Evolutionary conservation across 2,888 invertebrate species (phyloP).

Genomic region (Thereva unica): DNA sequence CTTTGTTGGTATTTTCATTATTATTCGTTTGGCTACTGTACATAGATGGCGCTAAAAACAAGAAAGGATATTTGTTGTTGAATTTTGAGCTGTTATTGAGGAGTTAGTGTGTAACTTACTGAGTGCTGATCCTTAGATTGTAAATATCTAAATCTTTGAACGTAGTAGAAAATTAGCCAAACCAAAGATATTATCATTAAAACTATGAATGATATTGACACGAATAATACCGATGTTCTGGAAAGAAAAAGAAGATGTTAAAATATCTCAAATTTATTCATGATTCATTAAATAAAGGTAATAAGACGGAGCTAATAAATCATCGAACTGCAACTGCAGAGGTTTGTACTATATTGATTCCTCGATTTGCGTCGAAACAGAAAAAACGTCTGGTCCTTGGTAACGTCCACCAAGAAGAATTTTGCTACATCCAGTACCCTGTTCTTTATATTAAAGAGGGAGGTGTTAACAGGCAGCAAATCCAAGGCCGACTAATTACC

Average conservation of each 20-base stretch:
- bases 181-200: constrained; percentile 93
- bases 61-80: not conserved
- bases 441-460: no score
- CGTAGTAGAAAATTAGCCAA: constrained; percentile 95
- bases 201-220: constrained; percentile 93
- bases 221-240: constrained; percentile 91
- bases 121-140: constrained; percentile 93
- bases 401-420: no score
- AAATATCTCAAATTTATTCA: not conserved
- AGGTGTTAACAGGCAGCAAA: no score
- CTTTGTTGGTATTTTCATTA: constrained; percentile 90
- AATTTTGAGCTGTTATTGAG: constrained; percentile 12
- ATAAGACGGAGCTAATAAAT: not conserved
- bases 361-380: no score
- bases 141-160: constrained; percentile 90
- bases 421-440: no score
- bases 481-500: no score
- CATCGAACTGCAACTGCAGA: no score
- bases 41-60: constrained; percentile 81
- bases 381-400: no score
- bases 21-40: constrained; percentile 90
- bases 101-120: constrained; percentile 63
- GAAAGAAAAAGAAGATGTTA: constrained; percentile 48
- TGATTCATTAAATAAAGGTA: not conserved
- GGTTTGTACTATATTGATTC: no score